Conservation (phyloP, 2,113 vertebrate genomes). For the Xenotilapia longispinis region DNA sequence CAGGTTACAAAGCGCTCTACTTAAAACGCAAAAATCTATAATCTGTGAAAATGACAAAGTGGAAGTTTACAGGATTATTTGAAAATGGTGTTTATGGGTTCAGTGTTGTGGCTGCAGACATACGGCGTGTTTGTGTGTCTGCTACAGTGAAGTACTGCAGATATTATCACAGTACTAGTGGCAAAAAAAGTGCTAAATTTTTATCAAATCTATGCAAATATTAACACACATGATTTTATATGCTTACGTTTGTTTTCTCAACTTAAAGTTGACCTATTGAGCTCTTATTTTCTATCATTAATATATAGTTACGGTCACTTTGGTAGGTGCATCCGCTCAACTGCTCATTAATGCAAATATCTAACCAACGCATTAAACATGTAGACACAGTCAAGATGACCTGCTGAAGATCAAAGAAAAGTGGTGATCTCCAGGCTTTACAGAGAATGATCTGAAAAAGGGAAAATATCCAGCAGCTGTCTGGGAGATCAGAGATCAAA, state of each 20-base stretch:
- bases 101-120: background rate
- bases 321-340: background rate
- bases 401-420: background rate
- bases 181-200: background rate
- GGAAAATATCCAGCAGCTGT: background rate
- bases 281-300: background rate
- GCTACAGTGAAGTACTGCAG: background rate
- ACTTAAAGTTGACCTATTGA: background rate
- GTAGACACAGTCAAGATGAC: background rate
- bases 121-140: accelerated
- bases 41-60: slow-evolving; percentile 21
- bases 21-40: slow-evolving; percentile 31
- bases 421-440: background rate
- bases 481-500: background rate
- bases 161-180: background rate
- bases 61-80: background rate
- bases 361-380: background rate
- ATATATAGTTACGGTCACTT: background rate
- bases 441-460: background rate
- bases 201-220: background rate
- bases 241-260: background rate
- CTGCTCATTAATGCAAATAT: background rate
- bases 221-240: background rate
- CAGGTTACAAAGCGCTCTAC: slow-evolving; percentile 39
- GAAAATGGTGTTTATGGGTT: background rate